Conservation (phyloP, 1,140 invertebrate genomes). For the Centruroides sculpturatus region DNA sequence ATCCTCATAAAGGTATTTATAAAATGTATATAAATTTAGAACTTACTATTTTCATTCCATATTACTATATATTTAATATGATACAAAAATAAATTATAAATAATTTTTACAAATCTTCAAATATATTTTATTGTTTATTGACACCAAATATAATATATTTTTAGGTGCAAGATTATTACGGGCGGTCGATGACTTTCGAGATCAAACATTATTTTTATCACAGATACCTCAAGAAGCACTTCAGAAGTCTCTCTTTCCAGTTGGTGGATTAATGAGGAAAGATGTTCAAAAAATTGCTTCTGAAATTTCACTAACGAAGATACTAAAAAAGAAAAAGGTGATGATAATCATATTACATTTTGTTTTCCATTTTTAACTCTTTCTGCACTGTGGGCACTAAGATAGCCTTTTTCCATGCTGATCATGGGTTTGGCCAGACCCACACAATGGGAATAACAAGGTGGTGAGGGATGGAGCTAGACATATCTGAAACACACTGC, state of each 20-base stretch:
- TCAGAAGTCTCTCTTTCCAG: constrained; percentile 72
- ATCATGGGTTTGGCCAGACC: too few species aligned
- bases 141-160: too few species aligned
- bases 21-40: too few species aligned
- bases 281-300: constrained; percentile 66
- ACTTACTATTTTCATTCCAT: too few species aligned
- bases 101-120: too few species aligned
- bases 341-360: background rate
- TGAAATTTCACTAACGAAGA: constrained; percentile 36
- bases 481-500: background rate
- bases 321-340: constrained; percentile 68
- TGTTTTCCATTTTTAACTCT: background rate
- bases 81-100: too few species aligned
- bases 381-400: too few species aligned
- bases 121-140: too few species aligned
- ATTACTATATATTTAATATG: too few species aligned
- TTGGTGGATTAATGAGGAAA: constrained; percentile 58
- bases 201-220: constrained; percentile 90
- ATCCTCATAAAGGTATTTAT: constrained; percentile 36
- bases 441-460: too few species aligned
- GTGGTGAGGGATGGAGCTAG: too few species aligned
- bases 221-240: constrained; percentile 65
- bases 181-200: constrained; percentile 62
- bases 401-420: too few species aligned
- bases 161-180: constrained; percentile 48